Evolutionary conservation across 2,113 vertebrate genomes (phyloP).

Genomic region (Scolopax mira): DNA sequence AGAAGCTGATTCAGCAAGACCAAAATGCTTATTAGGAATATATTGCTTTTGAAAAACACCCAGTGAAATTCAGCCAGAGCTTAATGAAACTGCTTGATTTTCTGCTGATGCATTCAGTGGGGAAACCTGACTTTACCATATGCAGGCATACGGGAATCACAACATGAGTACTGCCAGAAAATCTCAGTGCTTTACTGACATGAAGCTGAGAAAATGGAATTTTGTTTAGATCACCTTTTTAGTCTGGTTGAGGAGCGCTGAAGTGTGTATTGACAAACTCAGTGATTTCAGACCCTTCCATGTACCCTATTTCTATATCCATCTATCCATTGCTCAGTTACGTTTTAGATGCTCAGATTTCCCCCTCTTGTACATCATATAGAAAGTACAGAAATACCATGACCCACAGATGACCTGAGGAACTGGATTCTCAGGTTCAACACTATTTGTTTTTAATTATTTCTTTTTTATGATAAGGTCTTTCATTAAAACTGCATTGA

Average conservation of each 20-base stretch:
- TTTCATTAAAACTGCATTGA: neutral
- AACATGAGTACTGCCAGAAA: neutral
- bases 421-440: neutral
- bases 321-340: neutral
- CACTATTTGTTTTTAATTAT: neutral
- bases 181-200: neutral
- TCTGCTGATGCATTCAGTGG: neutral
- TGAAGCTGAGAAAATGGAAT: neutral
- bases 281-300: neutral
- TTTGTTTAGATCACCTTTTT: neutral
- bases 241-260: neutral
- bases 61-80: constrained; percentile 26
- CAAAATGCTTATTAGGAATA: constrained; percentile 40
- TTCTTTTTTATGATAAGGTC: neutral
- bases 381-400: neutral
- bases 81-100: constrained; percentile 41
- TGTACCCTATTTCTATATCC: neutral
- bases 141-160: neutral
- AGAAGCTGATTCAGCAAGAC: constrained; percentile 46
- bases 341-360: neutral
- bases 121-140: neutral
- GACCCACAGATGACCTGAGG: neutral
- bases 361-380: neutral
- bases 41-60: constrained; percentile 34
- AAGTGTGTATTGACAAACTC: neutral